Base-by-base conservation (phyloP, 2,797 vertebrate genomes). In the Remorina albescens region DNA sequence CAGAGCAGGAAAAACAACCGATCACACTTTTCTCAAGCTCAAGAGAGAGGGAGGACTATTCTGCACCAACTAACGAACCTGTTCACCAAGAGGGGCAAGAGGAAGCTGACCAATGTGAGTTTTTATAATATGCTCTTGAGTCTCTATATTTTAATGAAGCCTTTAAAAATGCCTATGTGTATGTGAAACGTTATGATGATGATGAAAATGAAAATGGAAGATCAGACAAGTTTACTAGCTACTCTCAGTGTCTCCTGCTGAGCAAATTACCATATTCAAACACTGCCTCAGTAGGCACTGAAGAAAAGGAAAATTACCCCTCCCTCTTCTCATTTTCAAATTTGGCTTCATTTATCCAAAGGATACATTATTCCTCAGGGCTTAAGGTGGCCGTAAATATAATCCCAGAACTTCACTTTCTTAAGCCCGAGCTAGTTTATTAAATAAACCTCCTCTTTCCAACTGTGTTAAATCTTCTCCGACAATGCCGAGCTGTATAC, bases 81-180 rank as follows among this genome's bases (percentile, higher is more conserved):
- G 65, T 96, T 97, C 77, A 82, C 88, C 63, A 95, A 91, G 57
- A 91, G 92, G 68, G 88, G 94, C 82, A 95, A 89, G 12, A 74
- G 84, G 10, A 96, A 96, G 69, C 92, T 97, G 83, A 90, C 93
- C 54, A 93, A 94, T 4, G 97, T 98, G 91, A 97, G n/a, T n/a
- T n/a, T 2, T 23, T 26, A 19, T 2, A 1, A 34, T 32, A 15
- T 1, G 12, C 1, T 47, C 10, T 34, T 19, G n/a, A 23, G 8
- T 28, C 41, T 34, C 6, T 44, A 8, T 56, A 42, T 30, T n/a
- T n/a, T n/a, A n/a, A n/a, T n/a, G n/a, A n/a, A n/a, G n/a, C 41
- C 18, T 26, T 18, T 32, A 34, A 64, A 37, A 26, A 47, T 21
- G 11, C n/a, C 3, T 2, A n/a, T n/a, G 23, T 15, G 21, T 41